Percentiles rank a stretch among this genome's conserved stretches.
These are phyloP conservation scores for Leptestheria dahalacensis DNA, from an alignment of 1,140 invertebrate genomes.

Conservation along the genomic window DNA sequence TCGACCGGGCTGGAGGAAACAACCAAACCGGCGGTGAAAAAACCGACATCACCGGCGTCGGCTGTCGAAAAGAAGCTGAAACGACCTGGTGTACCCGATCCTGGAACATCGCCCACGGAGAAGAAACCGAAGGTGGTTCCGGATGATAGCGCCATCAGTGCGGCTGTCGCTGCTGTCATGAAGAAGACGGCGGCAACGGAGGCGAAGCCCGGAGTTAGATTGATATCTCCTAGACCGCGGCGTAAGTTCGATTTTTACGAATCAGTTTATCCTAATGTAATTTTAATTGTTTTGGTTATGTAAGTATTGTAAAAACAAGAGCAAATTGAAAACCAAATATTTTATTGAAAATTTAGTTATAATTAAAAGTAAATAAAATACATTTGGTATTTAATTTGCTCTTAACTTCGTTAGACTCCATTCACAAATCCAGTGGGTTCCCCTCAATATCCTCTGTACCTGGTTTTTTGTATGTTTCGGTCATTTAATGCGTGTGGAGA, in stretches of 20 bases:
- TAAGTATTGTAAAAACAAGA: too few relatives aligned
- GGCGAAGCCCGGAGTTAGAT: slow-evolving; percentile 60
- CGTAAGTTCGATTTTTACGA: slow-evolving; percentile 47
- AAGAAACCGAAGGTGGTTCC: slow-evolving; percentile 49
- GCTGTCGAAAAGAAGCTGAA: slow-evolving; percentile 22
- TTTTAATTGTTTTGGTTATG: too few relatives aligned
- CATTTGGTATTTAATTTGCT: too few relatives aligned
- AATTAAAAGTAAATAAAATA: too few relatives aligned
- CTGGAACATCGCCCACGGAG: slow-evolving; percentile 37
- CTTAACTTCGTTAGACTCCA: too few relatives aligned
- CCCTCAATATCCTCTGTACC: too few relatives aligned
- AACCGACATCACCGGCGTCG: slow-evolving; percentile 39
- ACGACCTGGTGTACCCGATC: slow-evolving; percentile 15
- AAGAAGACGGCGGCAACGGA: slow-evolving; percentile 28
- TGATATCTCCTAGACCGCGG: slow-evolving; percentile 72
- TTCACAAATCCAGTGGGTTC: too few relatives aligned
- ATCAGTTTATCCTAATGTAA: too few relatives aligned
- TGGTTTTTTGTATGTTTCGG: not conserved
- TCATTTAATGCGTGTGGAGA: not conserved
- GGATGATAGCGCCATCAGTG: slow-evolving; percentile 22
- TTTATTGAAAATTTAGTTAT: too few relatives aligned
- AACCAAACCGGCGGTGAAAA: slow-evolving; percentile 28
- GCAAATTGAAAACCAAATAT: too few relatives aligned
- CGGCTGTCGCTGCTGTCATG: slow-evolving; percentile 6
- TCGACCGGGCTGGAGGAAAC: slow-evolving; percentile 64